Evolutionary conservation across 2,888 invertebrate genomes (phyloP).

Genomic region (Drosophila quinaria): DNA sequence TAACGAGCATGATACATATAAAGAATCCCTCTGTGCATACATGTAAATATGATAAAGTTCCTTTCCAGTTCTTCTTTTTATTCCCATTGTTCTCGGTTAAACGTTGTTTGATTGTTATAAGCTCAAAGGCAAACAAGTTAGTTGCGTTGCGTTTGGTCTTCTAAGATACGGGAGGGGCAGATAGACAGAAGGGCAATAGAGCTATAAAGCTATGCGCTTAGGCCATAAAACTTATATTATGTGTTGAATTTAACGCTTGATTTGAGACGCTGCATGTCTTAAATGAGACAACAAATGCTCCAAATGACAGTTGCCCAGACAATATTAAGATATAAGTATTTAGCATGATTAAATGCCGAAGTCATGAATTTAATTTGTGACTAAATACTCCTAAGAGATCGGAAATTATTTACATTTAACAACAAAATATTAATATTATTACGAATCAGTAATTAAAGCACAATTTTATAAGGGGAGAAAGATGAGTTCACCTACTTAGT

Average conservation of each 20-base stretch:
- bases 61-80: conserved; percentile 2
- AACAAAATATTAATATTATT: background rate
- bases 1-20: conserved; percentile 38
- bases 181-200: background rate
- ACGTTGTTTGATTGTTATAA: conserved; percentile 68
- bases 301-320: conserved; percentile 20
- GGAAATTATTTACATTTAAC: background rate
- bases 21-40: conserved; percentile 2
- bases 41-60: conserved; percentile 7
- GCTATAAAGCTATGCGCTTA: conserved; percentile 58
- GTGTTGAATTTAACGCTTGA: conserved; percentile 74
- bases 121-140: conserved; percentile 71
- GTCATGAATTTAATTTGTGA: background rate
- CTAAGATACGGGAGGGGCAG: conserved; percentile 30
- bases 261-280: conserved; percentile 47
- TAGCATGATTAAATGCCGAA: conserved; percentile 9
- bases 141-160: conserved; percentile 17
- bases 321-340: conserved; percentile 2
- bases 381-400: background rate
- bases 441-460: background rate
- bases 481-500: background rate
- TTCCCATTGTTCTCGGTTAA: conserved; percentile 20
- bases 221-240: conserved; percentile 70
- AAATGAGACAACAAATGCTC: conserved; percentile 42
- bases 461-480: background rate